Base-by-base conservation (phyloP, 2,888 invertebrate genomes). In the Taenaris catops region DNA sequence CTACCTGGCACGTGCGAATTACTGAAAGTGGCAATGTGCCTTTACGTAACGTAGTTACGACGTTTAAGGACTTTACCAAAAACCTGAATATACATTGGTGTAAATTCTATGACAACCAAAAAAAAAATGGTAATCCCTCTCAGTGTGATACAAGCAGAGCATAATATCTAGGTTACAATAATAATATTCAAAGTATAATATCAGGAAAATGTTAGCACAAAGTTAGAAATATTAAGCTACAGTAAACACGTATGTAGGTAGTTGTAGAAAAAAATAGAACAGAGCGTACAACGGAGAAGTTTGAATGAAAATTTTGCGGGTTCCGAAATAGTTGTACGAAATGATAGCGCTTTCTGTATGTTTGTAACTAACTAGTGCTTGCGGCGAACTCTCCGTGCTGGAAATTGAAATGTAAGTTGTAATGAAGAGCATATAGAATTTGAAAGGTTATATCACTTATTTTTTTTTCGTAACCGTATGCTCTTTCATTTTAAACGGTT, bases 271-370 rank as follows among this genome's bases (percentile, higher is more conserved):
- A n/a, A n/a, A n/a, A 46, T 41, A 29, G 39, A 26, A 41, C 42
- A 18, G 20, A 39, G 21, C 18, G 18, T 33, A 25, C 23, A 25
- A 25, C 32, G 36, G 41, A 33, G 32, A 41, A 47, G 44, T 49
- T 48, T 46, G 26, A 41, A 41, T 37, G 28, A 41, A 43, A 41
- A 44, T 41, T 45, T 47, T 44, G 47, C 44, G 42, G 44, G 44
- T 38, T 42, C 39, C 35, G 29, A 38, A 47, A 47, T 47, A 47
- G 39, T 47, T 44, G 41, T 40, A 25, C 32, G 44, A 40, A 40
- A 41, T 47, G 47, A 42, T 42, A 41, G 41, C 39, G 37, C 44
- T 44, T 39, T 42, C 34, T 36, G 42, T 43, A 37, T 37, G 47
- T 47, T 44, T 45, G 37, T 37, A 41, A 40, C 43, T 40, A 24